Evolutionary conservation across 2,888 invertebrate genomes (phyloP), one percentile per base, ranked within the genome.

Genomic region (Hemaris fuciformis): DNA sequence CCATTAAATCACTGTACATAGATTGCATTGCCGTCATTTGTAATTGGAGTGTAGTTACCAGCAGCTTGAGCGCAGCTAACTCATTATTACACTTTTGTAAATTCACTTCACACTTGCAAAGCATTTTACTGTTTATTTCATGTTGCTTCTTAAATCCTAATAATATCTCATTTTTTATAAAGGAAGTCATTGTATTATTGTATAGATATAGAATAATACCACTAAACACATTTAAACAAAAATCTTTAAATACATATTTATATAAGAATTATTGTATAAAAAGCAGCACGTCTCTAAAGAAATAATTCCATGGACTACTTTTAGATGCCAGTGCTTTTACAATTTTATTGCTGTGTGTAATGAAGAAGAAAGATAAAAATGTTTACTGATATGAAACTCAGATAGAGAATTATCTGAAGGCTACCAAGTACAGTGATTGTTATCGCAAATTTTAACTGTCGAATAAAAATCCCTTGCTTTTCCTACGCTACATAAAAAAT

Each of bases 1-100:
- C 84, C 83, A 89, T 81, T 15, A 88, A 57, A 64, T 86, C 82
- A 6, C 79, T 69, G 64, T 85, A 84, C 46, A 84, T 79, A 20
- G 62, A 67, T 48, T 76, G 81, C 80, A 85, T 79, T 4, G 74
- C 77, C 8, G 64, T 64, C 66, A 86, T 70, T 66, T 88, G 80
- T 58, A 81, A 41, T 64, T 88, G 81, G 18, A 88, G 67, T 3
- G 81, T 72, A n/a, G 81, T 72, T 43, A 88, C 69, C 70, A 70
- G 73, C 63, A 87, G 62, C 68, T 89, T 87, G 15, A 84, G 70
- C 38, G 71, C 73, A 38, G 62, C 68, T 64, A 91, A 57, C 57
- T 82, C 73, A 57, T 63, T 73, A 34, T 70, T 70, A 66, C 80
- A 85, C n/a, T 45, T 72, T 59, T 73, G 67, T 57, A 90, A 65